Evolutionary conservation across 2,113 vertebrate genomes (phyloP).

Genomic region (Haemorhous mexicanus): DNA sequence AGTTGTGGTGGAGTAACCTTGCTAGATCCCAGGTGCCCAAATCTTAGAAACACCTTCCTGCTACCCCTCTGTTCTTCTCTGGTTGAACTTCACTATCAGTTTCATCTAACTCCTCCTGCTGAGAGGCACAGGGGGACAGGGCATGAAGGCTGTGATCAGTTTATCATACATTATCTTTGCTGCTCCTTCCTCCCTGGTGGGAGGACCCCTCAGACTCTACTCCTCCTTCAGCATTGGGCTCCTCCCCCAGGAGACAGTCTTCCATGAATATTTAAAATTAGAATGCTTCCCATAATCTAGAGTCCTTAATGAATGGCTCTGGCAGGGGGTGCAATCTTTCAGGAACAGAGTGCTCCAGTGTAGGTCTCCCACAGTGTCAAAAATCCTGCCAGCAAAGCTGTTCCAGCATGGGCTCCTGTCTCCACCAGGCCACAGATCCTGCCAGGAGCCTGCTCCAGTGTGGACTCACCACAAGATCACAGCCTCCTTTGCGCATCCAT

Average conservation of each 20-base stretch:
- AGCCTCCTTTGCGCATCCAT: not conserved
- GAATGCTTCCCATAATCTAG: not conserved
- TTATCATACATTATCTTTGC: not conserved
- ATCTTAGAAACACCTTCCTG: not conserved
- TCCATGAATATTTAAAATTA: not conserved
- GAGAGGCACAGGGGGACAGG: not conserved
- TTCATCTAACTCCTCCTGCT: not conserved
- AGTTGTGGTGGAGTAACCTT: not conserved
- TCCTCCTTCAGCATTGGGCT: not conserved
- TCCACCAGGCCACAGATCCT: not conserved
- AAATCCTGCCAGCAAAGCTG: not conserved
- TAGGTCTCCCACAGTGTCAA: not conserved
- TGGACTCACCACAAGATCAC: no score
- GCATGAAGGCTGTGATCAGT: not conserved
- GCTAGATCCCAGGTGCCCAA: not conserved
- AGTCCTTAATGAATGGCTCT: not conserved
- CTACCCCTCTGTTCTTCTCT: accelerated
- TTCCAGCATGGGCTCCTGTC: not conserved
- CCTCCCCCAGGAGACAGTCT: not conserved
- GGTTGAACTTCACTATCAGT: not conserved
- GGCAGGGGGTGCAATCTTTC: not conserved
- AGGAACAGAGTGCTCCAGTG: not conserved
- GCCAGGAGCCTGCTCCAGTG: not conserved
- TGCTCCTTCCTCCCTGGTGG: not conserved
- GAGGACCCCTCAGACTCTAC: not conserved